These are phyloP conservation scores for Ariolimax columbianus DNA, from an alignment of 2,888 invertebrate genomes.

Conservation along the genomic window DNA sequence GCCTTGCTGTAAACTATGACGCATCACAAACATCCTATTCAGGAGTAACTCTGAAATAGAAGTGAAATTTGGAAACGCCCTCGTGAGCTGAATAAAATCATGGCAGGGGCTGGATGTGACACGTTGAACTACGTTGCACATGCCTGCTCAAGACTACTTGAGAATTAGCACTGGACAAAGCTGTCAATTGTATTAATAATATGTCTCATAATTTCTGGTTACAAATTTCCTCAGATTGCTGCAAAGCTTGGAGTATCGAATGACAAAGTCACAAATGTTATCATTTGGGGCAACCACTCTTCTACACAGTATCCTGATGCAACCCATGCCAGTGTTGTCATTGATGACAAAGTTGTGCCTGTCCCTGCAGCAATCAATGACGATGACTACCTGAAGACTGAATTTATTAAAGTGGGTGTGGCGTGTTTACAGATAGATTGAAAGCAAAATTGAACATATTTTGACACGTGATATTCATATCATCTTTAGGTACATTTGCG, in stretches of 20 bases:
- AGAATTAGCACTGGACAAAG: background rate
- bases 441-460: too few species aligned
- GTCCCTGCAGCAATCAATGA: conserved; percentile 88
- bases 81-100: too few species aligned
- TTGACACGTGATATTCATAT: too few species aligned
- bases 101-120: too few species aligned
- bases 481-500: too few species aligned
- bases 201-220: background rate
- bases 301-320: conserved; percentile 99
- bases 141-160: background rate
- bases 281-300: conserved; percentile 99
- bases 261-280: conserved; percentile 90
- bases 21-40: too few species aligned
- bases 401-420: conserved; percentile 85
- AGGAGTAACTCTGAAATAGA: too few species aligned
- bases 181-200: background rate
- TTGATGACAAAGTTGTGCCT: conserved; percentile 78
- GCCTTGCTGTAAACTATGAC: too few species aligned
- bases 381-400: conserved; percentile 87
- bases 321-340: conserved; percentile 79
- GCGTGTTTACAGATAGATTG: background rate
- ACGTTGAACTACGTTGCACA: background rate
- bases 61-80: too few species aligned
- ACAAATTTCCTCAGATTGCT: conserved; percentile 77
- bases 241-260: conserved; percentile 77